phyloP scores from a whole-genome alignment of 1,140 invertebrate species.

The Drosophila mojavensis region DNA sequence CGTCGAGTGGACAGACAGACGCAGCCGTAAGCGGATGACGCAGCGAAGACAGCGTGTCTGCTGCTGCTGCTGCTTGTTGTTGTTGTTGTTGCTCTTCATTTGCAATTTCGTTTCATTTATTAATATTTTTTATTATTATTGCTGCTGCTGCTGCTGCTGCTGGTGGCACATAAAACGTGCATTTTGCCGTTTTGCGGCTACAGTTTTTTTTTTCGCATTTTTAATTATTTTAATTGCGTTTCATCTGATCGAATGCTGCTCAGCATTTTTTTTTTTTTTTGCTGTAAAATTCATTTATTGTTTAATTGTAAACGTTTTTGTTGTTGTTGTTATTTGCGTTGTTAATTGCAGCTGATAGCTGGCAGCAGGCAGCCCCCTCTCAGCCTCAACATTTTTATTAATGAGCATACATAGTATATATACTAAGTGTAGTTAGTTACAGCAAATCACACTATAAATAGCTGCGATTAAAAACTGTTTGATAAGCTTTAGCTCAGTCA shows the following conservation, averaged over 20 bases:
- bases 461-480: no score
- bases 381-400: background rate
- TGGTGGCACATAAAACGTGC: conserved; percentile 52
- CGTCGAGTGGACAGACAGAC: conserved; percentile 34
- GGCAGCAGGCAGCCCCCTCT: conserved; percentile 1
- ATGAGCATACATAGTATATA: background rate
- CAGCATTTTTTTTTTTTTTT: conserved; percentile 1
- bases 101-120: conserved; percentile 47
- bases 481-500: background rate
- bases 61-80: conserved; percentile 7
- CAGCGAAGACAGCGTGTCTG: conserved; percentile 54
- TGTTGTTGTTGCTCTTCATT: conserved; percentile 37
- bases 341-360: conserved; percentile 39
- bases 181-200: conserved; percentile 45
- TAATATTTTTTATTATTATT: conserved; percentile 28
- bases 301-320: conserved; percentile 37
- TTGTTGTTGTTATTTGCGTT: conserved; percentile 29
- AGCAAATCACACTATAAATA: no score
- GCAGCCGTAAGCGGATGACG: conserved; percentile 32
- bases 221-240: conserved; percentile 61
- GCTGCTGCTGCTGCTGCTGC: conserved; percentile 14
- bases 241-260: conserved; percentile 43
- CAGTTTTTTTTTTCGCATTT: conserved; percentile 4
- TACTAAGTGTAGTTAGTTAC: background rate
- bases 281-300: conserved; percentile 31